Evolutionary conservation across 2,113 vertebrate species (phyloP).

Genomic region (Fulica atra): DNA sequence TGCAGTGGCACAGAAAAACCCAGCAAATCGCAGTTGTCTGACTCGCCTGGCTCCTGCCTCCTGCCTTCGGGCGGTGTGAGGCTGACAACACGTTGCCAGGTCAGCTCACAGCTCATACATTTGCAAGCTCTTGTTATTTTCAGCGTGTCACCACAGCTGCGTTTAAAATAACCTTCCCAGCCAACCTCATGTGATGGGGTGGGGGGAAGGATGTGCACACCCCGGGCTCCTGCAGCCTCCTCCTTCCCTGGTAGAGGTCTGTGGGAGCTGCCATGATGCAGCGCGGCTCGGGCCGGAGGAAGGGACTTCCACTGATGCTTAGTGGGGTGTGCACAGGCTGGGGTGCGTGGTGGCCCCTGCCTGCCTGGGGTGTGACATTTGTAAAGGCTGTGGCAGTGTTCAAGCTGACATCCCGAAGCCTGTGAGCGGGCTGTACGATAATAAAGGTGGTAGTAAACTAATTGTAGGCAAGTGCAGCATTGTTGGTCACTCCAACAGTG

Average conservation of each 20-base stretch:
- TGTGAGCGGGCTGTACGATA: not conserved
- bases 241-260: not conserved
- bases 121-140: conserved; percentile 50
- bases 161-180: conserved; percentile 30
- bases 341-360: fast-evolving
- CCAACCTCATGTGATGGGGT: not conserved
- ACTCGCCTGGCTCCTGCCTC: no score
- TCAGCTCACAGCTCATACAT: not conserved
- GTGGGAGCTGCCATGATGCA: not conserved
- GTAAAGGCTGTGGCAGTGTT: not conserved
- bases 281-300: not conserved
- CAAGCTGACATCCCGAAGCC: not conserved
- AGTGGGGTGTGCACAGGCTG: fast-evolving
- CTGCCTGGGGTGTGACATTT: not conserved
- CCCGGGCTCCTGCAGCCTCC: fast-evolving
- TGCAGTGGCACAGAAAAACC: not conserved
- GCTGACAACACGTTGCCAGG: conserved; percentile 11
- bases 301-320: not conserved
- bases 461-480: not conserved
- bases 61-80: not conserved
- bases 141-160: not conserved
- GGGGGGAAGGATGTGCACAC: no score
- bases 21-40: not conserved
- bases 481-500: not conserved
- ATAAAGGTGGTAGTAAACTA: not conserved